phyloP scores from a whole-genome alignment of 2,888 invertebrate genomes.

The Epirrhoe tristata region DNA sequence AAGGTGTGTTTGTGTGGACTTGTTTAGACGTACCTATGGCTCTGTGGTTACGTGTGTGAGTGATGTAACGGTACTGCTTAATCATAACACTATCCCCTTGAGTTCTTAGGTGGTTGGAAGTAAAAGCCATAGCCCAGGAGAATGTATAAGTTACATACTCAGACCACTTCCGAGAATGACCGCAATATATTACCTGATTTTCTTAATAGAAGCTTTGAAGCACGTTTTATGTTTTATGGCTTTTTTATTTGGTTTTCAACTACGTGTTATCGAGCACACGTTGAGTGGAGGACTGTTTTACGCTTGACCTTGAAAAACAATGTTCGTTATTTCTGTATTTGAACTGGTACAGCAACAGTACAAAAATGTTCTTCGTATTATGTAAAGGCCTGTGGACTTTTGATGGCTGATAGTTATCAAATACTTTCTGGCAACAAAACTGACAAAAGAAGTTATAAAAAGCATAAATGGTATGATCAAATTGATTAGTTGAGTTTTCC shows the following conservation, averaged over 20 bases:
- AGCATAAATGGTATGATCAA: not conserved
- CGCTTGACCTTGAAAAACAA: slow-evolving; percentile 14
- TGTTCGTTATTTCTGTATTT: slow-evolving; percentile 1
- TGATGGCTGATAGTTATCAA: too few species aligned
- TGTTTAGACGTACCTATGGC: slow-evolving; percentile 37
- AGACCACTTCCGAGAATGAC: slow-evolving; percentile 63
- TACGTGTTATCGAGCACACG: slow-evolving; percentile 26
- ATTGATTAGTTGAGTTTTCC: not conserved
- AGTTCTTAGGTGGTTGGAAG: slow-evolving; percentile 37
- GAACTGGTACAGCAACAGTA: not conserved
- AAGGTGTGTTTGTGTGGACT: slow-evolving; percentile 51
- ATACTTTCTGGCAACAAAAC: too few species aligned
- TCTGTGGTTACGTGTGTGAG: slow-evolving; percentile 41
- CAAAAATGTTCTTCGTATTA: not conserved
- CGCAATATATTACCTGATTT: slow-evolving; percentile 35
- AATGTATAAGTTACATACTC: slow-evolving; percentile 68
- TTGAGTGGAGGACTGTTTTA: slow-evolving; percentile 20
- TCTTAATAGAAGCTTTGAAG: slow-evolving; percentile 37
- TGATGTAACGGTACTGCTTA: slow-evolving; percentile 57
- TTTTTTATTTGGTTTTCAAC: slow-evolving; percentile 30
- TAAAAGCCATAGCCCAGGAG: slow-evolving; percentile 52
- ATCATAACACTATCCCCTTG: slow-evolving; percentile 66
- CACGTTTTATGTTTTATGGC: slow-evolving; percentile 30
- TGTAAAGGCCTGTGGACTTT: too few species aligned
- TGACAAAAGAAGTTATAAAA: not conserved